Evolutionary conservation across 2,888 invertebrate species (phyloP).

Genomic region (Drosophila incognita): DNA sequence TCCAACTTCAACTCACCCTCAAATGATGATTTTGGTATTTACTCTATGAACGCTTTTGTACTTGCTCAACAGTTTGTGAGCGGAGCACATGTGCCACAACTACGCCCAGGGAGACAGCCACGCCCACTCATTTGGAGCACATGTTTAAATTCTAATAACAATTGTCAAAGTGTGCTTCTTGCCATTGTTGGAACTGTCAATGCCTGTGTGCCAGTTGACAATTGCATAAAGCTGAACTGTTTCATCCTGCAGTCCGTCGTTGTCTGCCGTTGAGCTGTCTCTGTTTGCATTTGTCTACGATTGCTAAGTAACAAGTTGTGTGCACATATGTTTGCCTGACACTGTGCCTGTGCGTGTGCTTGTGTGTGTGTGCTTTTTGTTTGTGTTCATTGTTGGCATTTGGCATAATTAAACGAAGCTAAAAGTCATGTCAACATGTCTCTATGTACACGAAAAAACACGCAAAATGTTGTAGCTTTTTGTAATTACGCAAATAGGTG

Average conservation of each 20-base stretch:
- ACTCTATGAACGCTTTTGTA: not conserved
- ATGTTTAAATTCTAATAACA: slow-evolving; percentile 69
- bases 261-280: slow-evolving; percentile 8
- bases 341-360: slow-evolving; percentile 28
- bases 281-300: slow-evolving; percentile 52
- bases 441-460: not conserved
- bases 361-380: slow-evolving; percentile 26
- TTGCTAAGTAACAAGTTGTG: slow-evolving; percentile 48
- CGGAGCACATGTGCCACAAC: slow-evolving; percentile 10
- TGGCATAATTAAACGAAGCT: slow-evolving; percentile 73
- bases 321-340: slow-evolving; percentile 37
- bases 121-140: slow-evolving; percentile 50
- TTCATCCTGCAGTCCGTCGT: slow-evolving; percentile 3
- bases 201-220: slow-evolving; percentile 58
- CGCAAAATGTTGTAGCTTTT: slow-evolving; percentile 17
- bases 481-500: slow-evolving; percentile 57
- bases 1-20: not conserved
- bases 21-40: not conserved
- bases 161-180: slow-evolving; percentile 58
- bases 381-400: slow-evolving; percentile 69
- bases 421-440: slow-evolving; percentile 63
- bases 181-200: slow-evolving; percentile 68
- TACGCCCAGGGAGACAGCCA: slow-evolving; percentile 24
- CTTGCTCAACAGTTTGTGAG: slow-evolving; percentile 3
- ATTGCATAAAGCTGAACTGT: slow-evolving; percentile 55